phyloP scores from a whole-genome alignment of 2,113 vertebrate species.

The Alaudala cheleensis region DNA sequence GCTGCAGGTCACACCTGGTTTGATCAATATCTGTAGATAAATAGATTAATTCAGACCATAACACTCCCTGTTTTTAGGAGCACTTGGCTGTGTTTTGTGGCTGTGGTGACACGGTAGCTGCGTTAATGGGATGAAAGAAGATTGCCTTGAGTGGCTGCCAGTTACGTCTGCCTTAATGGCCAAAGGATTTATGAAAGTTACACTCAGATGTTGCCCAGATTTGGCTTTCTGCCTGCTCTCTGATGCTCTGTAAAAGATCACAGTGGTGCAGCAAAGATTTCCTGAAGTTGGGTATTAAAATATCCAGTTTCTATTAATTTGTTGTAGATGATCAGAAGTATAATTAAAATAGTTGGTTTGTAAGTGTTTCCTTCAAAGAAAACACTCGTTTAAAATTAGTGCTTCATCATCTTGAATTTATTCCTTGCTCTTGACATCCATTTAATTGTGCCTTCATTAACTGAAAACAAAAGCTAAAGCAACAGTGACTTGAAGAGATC shows the following conservation, averaged over 20 bases:
- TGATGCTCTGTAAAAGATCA: background rate
- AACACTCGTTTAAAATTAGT: background rate
- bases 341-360: slow-evolving; percentile 12
- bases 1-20: background rate
- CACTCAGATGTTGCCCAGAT: background rate
- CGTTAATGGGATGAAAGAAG: slow-evolving; percentile 41
- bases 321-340: background rate
- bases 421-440: background rate
- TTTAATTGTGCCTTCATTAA: slow-evolving; percentile 6
- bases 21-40: background rate
- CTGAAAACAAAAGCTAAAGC: background rate
- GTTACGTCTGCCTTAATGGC: background rate
- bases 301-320: slow-evolving; percentile 29
- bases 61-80: background rate
- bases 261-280: background rate
- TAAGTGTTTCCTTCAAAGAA: background rate
- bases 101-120: background rate
- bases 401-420: background rate
- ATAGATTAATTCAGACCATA: background rate
- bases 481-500: background rate
- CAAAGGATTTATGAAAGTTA: slow-evolving; percentile 46
- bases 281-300: background rate
- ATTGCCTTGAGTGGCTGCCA: slow-evolving; percentile 50
- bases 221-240: slow-evolving; percentile 37
- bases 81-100: background rate